Conservation (phyloP, 2,797 vertebrate species). For the Crocodylus rhombifer region DNA sequence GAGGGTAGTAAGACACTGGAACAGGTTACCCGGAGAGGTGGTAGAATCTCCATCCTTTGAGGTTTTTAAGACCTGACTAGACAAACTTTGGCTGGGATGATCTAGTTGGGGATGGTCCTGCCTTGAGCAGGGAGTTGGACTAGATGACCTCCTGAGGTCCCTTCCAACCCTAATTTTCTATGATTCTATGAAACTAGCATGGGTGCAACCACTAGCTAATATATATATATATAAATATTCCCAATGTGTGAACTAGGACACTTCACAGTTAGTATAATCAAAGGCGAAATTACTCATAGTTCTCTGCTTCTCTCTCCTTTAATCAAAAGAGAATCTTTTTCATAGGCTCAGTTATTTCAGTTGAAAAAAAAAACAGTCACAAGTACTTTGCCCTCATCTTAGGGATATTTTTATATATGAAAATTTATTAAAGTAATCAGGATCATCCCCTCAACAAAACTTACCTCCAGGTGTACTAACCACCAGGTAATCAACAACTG, state of each 20-base stretch:
- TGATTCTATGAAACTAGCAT: too few relatives aligned
- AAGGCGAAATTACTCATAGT: constrained; percentile 18
- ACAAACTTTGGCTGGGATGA: too few relatives aligned
- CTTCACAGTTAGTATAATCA: constrained; percentile 13
- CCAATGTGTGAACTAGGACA: constrained; percentile 27
- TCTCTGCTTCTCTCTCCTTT: too few relatives aligned
- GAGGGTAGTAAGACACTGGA: too few relatives aligned
- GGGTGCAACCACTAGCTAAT: too few relatives aligned
- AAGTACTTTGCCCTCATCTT: constrained; percentile 10
- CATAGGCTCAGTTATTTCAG: constrained; percentile 32
- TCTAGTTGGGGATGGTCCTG: too few relatives aligned
- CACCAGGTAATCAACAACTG: constrained; percentile 16
- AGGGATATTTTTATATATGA: constrained; percentile 17
- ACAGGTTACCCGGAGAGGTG: too few relatives aligned
- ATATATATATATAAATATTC: not conserved
- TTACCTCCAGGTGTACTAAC: not conserved
- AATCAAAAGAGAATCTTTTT: constrained; percentile 29
- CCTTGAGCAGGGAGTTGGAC: too few relatives aligned
- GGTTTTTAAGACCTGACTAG: too few relatives aligned
- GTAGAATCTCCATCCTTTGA: too few relatives aligned
- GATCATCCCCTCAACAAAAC: not conserved
- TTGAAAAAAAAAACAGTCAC: constrained; percentile 15
- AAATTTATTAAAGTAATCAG: not conserved
- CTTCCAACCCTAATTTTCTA: too few relatives aligned
- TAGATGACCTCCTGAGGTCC: too few relatives aligned